Percentiles rank a stretch among this genome's conserved stretches.
phyloP scores from a whole-genome alignment of 2,113 vertebrate genomes.

The Mesembrinibis cayennensis region DNA sequence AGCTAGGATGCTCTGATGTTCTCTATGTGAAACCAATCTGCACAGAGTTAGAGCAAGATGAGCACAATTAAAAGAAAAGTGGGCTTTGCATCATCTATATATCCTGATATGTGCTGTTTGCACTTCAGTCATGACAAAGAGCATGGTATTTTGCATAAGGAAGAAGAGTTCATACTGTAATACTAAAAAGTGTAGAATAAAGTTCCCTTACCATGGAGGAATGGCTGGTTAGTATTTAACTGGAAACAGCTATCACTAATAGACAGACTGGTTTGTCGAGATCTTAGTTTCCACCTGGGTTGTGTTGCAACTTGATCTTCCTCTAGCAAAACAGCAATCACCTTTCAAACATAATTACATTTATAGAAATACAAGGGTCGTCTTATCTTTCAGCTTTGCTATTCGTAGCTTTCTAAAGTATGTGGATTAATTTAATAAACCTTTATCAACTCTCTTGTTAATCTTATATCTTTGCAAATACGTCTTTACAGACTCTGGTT shows the following conservation, averaged over 20 bases:
- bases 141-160: background rate
- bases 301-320: conserved; percentile 82
- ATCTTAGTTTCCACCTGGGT: conserved; percentile 67
- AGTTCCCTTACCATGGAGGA: conserved; percentile 85
- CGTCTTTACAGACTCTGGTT: background rate
- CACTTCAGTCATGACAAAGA: background rate
- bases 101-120: background rate
- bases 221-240: conserved; percentile 85
- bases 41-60: background rate
- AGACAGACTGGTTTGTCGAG: conserved; percentile 72
- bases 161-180: background rate
- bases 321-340: conserved; percentile 89
- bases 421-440: background rate
- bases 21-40: background rate
- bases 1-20: background rate
- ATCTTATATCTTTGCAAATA: background rate
- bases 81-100: background rate
- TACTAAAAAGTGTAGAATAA: background rate
- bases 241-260: conserved; percentile 86
- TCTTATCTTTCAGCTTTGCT: background rate
- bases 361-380: conserved; percentile 10
- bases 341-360: conserved; percentile 76
- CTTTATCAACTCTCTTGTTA: background rate
- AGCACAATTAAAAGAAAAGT: background rate
- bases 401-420: background rate